Evolutionary conservation across 2,113 vertebrate genomes (phyloP).

Genomic region (Suncus etruscus): DNA sequence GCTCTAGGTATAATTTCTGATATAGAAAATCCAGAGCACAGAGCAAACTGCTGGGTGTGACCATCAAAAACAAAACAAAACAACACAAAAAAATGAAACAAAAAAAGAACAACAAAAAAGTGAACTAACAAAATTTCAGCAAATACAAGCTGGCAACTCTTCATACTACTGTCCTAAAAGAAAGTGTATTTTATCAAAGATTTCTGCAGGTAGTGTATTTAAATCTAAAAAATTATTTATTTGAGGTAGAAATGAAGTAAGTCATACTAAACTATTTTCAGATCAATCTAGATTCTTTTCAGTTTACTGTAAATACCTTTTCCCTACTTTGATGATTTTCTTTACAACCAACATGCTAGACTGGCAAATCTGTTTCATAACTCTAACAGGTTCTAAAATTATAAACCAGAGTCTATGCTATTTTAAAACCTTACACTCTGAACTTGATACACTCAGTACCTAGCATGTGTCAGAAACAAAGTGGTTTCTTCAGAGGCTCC

Average conservation of each 20-base stretch:
- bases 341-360: constrained; percentile 68
- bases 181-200: neutral
- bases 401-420: constrained; percentile 33
- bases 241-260: neutral
- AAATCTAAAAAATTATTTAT: neutral
- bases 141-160: neutral
- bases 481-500: neutral
- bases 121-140: neutral
- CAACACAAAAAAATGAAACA: too few species aligned
- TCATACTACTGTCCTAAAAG: neutral
- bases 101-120: neutral
- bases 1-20: too few species aligned
- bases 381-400: constrained; percentile 67
- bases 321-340: constrained; percentile 22
- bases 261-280: neutral
- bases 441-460: constrained; percentile 15
- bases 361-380: constrained; percentile 70
- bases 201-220: neutral
- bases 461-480: neutral
- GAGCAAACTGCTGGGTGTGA: too few species aligned
- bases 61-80: too few species aligned
- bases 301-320: constrained; percentile 27
- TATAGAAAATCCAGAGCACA: too few species aligned
- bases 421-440: constrained; percentile 11
- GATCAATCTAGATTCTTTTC: constrained; percentile 17